Percentiles rank a stretch among this genome's conserved stretches.
Evolutionary conservation across 1,140 invertebrate species (phyloP).

Genomic region (Tribolium madens): DNA sequence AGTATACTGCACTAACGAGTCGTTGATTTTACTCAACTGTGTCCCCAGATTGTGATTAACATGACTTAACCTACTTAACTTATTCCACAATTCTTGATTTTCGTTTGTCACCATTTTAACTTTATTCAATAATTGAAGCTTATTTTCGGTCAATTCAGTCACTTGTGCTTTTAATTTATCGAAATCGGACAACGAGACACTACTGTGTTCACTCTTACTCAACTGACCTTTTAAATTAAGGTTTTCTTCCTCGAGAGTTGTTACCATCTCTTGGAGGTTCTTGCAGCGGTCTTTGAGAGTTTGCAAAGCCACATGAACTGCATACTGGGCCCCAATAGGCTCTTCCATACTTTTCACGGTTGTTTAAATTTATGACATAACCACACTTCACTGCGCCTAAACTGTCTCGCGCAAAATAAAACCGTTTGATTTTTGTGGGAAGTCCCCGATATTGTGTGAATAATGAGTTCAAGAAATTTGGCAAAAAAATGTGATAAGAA

Average conservation of each 20-base stretch:
- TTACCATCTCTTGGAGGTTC: constrained; percentile 76
- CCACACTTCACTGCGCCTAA: not conserved
- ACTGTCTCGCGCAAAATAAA: no score
- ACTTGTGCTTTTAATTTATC: constrained; percentile 70
- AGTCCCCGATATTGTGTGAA: no score
- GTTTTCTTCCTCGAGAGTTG: constrained; percentile 80
- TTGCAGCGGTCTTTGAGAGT: constrained; percentile 84
- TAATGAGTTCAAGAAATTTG: no score
- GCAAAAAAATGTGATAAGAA: no score
- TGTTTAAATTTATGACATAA: constrained; percentile 27
- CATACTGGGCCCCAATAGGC: constrained; percentile 68
- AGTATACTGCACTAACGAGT: constrained; percentile 67
- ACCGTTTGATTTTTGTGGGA: no score
- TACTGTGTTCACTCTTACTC: constrained; percentile 53
- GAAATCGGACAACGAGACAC: constrained; percentile 66
- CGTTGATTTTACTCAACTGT: constrained; percentile 69
- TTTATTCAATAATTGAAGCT: constrained; percentile 79
- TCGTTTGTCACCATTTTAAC: constrained; percentile 83
- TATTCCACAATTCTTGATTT: constrained; percentile 82
- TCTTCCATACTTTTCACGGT: constrained; percentile 58
- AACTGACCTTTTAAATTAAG: constrained; percentile 71
- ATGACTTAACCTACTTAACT: constrained; percentile 74
- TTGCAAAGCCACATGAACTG: constrained; percentile 80
- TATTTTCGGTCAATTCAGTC: constrained; percentile 77
- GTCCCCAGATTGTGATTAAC: constrained; percentile 68